Conservation (phyloP, 2,797 vertebrate genomes). For the Sitta carolinensis region DNA sequence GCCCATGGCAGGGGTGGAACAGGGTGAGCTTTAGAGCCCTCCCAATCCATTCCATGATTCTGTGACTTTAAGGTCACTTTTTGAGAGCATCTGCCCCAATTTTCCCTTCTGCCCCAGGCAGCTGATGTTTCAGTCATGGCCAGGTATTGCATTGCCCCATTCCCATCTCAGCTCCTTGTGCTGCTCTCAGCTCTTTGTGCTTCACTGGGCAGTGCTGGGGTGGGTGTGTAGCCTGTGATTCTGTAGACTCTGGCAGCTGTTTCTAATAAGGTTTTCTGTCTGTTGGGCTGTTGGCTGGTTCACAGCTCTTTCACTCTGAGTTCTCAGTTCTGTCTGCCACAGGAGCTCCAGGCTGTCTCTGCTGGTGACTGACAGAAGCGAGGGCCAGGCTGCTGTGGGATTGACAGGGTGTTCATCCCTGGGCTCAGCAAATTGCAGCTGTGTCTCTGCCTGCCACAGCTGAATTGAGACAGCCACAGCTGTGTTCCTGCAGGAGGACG, state of each 20-base stretch:
- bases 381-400: accelerated
- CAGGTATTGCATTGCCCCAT: background rate
- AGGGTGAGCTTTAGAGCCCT: background rate
- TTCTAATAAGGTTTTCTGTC: background rate
- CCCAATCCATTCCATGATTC: background rate
- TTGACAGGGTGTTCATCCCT: background rate
- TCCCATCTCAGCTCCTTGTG: background rate
- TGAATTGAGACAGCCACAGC: background rate
- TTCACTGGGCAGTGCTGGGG: background rate
- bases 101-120: background rate
- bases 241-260: background rate
- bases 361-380: background rate
- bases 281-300: background rate
- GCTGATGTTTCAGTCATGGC: background rate
- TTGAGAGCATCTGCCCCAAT: background rate
- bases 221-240: background rate
- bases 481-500: background rate
- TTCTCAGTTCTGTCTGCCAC: background rate
- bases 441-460: background rate
- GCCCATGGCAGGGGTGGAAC: background rate
- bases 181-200: background rate
- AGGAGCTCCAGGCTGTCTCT: background rate
- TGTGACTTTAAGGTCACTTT: background rate
- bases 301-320: background rate
- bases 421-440: background rate